Evolutionary conservation across 2,888 invertebrate species (phyloP), one percentile per base, ranked within the genome.

Genomic region (Zhuqinia jingwanae): DNA sequence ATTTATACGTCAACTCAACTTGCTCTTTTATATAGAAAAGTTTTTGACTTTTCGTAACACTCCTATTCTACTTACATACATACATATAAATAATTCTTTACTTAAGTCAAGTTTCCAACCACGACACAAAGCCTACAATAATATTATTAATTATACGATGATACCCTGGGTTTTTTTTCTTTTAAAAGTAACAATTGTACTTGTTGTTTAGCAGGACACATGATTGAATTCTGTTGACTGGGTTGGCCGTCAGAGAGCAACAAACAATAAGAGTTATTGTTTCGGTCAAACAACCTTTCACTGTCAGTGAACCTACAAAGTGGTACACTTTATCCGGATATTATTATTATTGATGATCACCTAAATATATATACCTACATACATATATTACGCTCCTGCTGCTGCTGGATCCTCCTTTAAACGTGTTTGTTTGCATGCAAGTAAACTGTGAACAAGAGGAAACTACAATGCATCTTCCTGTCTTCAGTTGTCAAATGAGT

Each of bases 281-380:
- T 36, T 73, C 50, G 73, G 50, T 27, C 73, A 50, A 27, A 53
- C 25, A 73, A 30, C 50, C 73, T 53, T 73, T 73, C 73, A 27
- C 50, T 73, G 73, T 53, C 73, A 73, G 45, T 70, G 47, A 70
- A 70, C 42, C 42, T 68, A 45, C 10, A 20, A n/a, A 36, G 63
- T 22, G 17, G 13, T 42, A 20, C 42, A 47, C 70, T 70, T 22
- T 47, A 47, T 22, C 25, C 20, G 25, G 25, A 11, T 47, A 3
- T 27, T 58, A 3, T 27, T 58, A 2, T 47, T 6, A 25, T 45
- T 11, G 20, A 58, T 58, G 58, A n/a, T 20, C 20, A 17, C 11
- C 20, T 45, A 2, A 11, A 53, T 68, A 5, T 20, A 36, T n/a
- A n/a, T n/a, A n/a, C n/a, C n/a, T n/a, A n/a, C n/a, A n/a, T n/a